phyloP scores from a whole-genome alignment of 2,888 invertebrate species.

The Notocelia uddmanniana region DNA sequence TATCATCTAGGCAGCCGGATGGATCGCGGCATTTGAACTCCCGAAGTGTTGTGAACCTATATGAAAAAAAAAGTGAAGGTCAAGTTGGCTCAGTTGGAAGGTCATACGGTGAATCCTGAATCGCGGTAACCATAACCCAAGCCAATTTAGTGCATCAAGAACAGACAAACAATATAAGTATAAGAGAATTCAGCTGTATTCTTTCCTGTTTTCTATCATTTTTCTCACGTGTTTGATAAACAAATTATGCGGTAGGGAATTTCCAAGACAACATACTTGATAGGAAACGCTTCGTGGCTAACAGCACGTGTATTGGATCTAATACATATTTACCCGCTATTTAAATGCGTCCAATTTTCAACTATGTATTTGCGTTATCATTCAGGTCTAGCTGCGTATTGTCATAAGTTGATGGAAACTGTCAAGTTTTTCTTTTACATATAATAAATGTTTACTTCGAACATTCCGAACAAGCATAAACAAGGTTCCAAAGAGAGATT shows the following conservation, averaged over 20 bases:
- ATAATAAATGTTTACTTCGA: too few relatives aligned
- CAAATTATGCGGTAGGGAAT: slow-evolving; percentile 27
- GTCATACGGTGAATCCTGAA: too few relatives aligned
- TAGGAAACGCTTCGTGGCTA: neutral
- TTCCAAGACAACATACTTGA: slow-evolving; percentile 15
- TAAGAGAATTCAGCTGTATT: slow-evolving; percentile 6
- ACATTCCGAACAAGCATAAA: too few relatives aligned
- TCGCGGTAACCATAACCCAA: neutral
- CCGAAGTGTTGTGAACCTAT: too few relatives aligned
- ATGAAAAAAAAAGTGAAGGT: too few relatives aligned
- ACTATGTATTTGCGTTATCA: neutral
- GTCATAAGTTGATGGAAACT: too few relatives aligned
- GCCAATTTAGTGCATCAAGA: neutral
- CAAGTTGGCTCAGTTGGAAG: too few relatives aligned
- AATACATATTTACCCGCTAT: slow-evolving; percentile 11
- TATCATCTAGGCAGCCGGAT: too few relatives aligned
- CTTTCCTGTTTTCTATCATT: slow-evolving; percentile 8
- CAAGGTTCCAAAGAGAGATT: too few relatives aligned
- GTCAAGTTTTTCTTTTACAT: too few relatives aligned
- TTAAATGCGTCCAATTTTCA: slow-evolving; percentile 15
- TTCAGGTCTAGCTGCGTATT: neutral
- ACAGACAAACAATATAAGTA: neutral
- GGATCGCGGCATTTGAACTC: too few relatives aligned
- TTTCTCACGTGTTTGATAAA: slow-evolving; percentile 28
- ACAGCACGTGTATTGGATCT: neutral